These are phyloP conservation scores for Pitta sordida DNA, from an alignment of 2,113 vertebrate genomes.

Conservation along the genomic window DNA sequence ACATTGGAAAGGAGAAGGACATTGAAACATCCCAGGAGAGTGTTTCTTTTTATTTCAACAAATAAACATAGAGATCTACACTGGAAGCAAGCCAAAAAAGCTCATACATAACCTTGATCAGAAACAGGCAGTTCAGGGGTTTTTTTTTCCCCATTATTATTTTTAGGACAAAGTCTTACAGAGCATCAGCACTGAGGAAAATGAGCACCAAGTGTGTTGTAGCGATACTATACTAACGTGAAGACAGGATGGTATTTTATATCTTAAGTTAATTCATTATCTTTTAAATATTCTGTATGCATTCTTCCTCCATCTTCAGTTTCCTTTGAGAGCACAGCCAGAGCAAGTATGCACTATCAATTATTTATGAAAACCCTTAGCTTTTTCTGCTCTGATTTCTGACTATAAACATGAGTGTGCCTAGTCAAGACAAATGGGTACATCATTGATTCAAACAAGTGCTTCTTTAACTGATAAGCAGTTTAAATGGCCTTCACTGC, in stretches of 20 bases:
- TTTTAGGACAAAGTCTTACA: neutral
- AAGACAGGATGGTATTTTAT: neutral
- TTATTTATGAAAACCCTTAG: slow-evolving; percentile 9
- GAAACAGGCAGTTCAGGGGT: neutral
- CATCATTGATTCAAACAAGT: neutral
- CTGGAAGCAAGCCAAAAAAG: neutral
- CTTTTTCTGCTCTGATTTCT: neutral
- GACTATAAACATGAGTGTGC: neutral
- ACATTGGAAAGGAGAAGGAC: neutral
- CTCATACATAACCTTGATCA: neutral
- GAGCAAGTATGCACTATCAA: neutral
- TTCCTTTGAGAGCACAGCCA: neutral
- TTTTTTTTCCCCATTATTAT: neutral
- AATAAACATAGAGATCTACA: neutral
- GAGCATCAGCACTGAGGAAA: neutral
- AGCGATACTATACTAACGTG: neutral
- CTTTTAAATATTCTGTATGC: neutral
- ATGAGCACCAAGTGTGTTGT: neutral
- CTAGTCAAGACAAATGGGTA: neutral
- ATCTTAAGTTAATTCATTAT: neutral
- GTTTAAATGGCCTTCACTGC: neutral
- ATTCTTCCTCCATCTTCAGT: neutral
- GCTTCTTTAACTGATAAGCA: neutral
- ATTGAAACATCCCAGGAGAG: neutral
- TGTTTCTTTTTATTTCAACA: neutral